Conservation (phyloP, 2,113 vertebrate genomes). For the Rhineura floridana region DNA sequence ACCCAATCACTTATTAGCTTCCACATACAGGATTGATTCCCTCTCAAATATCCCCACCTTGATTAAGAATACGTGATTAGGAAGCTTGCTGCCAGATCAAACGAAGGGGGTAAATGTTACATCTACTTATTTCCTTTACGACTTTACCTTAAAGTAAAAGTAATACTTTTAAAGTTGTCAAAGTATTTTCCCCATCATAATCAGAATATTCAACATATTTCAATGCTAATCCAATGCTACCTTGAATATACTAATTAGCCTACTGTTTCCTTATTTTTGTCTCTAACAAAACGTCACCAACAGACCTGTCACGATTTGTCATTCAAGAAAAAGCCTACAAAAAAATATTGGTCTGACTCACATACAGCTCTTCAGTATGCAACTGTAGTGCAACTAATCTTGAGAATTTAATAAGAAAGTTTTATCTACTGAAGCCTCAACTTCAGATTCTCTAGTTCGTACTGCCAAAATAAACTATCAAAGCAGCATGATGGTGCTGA, state of each 20-base stretch:
- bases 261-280: background rate
- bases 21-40: background rate
- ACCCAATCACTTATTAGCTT: background rate
- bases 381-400: background rate
- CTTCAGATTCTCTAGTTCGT: background rate
- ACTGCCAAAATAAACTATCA: background rate
- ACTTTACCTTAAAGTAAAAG: background rate
- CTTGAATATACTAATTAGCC: background rate
- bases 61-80: background rate
- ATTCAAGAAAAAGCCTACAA: background rate
- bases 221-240: background rate
- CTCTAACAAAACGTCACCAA: background rate
- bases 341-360: background rate
- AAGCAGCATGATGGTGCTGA: background rate
- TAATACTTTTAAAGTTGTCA: background rate
- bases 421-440: background rate
- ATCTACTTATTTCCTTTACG: background rate
- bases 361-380: background rate
- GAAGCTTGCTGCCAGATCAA: background rate
- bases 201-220: background rate
- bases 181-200: background rate
- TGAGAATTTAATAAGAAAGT: background rate
- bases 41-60: background rate
- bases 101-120: background rate
- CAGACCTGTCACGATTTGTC: background rate